Percentiles rank a stretch among this genome's conserved stretches.
These are phyloP conservation scores for Prunella fulvescens DNA, from an alignment of 2,113 vertebrate genomes.

Conservation along the genomic window DNA sequence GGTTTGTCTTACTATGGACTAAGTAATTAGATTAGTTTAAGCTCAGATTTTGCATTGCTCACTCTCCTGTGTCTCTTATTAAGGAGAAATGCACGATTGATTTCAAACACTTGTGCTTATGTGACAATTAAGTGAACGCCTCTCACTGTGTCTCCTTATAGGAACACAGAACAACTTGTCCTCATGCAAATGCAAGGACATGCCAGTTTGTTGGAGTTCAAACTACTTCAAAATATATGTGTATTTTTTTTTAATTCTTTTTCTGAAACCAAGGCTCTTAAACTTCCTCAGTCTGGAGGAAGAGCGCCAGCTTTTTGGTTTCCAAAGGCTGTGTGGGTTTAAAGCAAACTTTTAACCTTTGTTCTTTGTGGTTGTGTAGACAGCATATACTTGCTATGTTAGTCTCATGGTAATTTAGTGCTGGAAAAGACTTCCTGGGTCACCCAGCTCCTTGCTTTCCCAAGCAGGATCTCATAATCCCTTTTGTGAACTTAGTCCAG, in stretches of 20 bases:
- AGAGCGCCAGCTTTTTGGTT: neutral
- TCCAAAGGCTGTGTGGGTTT: slow-evolving; percentile 26
- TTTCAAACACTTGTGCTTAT: slow-evolving; percentile 34
- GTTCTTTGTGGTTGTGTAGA: slow-evolving; percentile 22
- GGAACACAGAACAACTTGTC: slow-evolving; percentile 50
- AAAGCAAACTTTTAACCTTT: slow-evolving; percentile 21
- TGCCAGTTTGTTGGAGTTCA: slow-evolving; percentile 13
- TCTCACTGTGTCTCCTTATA: slow-evolving; percentile 13
- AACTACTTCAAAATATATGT: slow-evolving; percentile 7
- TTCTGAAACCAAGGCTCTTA: neutral
- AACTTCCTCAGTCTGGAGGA: neutral
- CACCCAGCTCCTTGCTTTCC: neutral
- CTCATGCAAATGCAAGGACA: slow-evolving; percentile 44
- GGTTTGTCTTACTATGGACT: neutral
- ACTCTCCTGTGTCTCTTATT: neutral
- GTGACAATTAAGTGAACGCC: slow-evolving; percentile 30
- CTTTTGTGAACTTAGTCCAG: neutral
- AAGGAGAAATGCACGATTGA: slow-evolving; percentile 20
- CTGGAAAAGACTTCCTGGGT: slow-evolving; percentile 29
- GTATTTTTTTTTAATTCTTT: neutral
- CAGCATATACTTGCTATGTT: neutral
- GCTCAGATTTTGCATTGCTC: slow-evolving; percentile 9
- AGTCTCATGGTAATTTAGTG: neutral
- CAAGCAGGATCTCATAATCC: neutral
- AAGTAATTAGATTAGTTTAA: slow-evolving; percentile 52